These are phyloP conservation scores for Ennomos fuscantarius DNA, from an alignment of 2,888 invertebrate genomes.

Conservation along the genomic window DNA sequence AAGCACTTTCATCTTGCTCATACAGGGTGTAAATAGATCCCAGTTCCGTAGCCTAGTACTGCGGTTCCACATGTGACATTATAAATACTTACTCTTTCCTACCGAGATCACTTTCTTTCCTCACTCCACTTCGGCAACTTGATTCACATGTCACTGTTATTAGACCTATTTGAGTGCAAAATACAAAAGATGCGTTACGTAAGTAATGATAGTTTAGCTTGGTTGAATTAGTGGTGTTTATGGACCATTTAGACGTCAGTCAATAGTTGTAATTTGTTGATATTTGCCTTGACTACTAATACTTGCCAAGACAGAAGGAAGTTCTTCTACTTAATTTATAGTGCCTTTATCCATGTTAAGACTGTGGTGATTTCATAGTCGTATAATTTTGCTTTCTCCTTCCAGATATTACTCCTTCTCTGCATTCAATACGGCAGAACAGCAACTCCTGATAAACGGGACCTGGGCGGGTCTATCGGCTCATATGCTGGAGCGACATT, in stretches of 20 bases:
- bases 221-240: slow-evolving; percentile 8
- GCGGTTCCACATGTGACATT: slow-evolving; percentile 29
- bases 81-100: slow-evolving; percentile 41
- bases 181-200: slow-evolving; percentile 61
- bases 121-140: slow-evolving; percentile 42
- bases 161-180: slow-evolving; percentile 42
- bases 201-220: slow-evolving; percentile 47
- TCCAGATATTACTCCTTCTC: slow-evolving; percentile 57
- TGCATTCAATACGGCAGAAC: slow-evolving; percentile 29
- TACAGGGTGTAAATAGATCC: slow-evolving; percentile 53
- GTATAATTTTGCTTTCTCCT: slow-evolving; percentile 35
- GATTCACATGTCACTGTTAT: slow-evolving; percentile 3
- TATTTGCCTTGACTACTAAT: no score
- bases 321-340: no score
- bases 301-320: no score
- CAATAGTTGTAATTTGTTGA: neutral
- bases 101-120: slow-evolving; percentile 61
- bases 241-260: slow-evolving; percentile 18
- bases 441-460: slow-evolving; percentile 31
- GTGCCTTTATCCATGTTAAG: no score
- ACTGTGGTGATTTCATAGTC: neutral
- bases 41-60: slow-evolving; percentile 53
- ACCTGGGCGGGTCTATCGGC: slow-evolving; percentile 21
- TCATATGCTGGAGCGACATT: slow-evolving; percentile 3
- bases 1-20: slow-evolving; percentile 54